Evolutionary conservation across 2,888 invertebrate genomes (phyloP).

Genomic region (Chymomyza caudatula): DNA sequence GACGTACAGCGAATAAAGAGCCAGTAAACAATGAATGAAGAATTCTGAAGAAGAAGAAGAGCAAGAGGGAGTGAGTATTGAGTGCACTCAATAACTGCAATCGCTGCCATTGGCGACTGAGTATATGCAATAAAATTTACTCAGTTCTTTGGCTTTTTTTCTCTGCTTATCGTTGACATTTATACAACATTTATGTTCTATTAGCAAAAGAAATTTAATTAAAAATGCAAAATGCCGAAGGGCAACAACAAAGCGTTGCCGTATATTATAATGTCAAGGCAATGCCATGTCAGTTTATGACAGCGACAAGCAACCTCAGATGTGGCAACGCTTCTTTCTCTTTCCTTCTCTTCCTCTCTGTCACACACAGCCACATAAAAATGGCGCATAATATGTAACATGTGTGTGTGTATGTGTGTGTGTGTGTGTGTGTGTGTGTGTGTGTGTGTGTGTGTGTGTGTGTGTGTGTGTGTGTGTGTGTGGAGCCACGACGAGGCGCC

Average conservation of each 20-base stretch:
- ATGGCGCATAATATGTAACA: no score
- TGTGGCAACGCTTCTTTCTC: not conserved
- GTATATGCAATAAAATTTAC: not conserved
- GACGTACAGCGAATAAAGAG: slow-evolving; percentile 2
- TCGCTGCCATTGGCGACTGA: slow-evolving; percentile 27
- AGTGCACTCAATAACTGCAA: slow-evolving; percentile 10
- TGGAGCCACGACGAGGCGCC: not conserved
- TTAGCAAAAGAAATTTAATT: slow-evolving; percentile 38
- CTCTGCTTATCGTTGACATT: not conserved
- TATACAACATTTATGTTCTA: slow-evolving; percentile 10
- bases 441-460: no score
- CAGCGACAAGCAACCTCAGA: not conserved
- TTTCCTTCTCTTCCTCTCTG: no score
- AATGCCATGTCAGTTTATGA: slow-evolving; percentile 60
- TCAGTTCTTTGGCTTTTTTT: not conserved
- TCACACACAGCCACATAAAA: not conserved
- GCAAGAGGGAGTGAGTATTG: not conserved
- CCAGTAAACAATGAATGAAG: not conserved
- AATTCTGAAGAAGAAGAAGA: not conserved
- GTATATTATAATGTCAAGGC: slow-evolving; percentile 52
- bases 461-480: no score
- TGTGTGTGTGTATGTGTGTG: no score
- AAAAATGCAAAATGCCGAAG: slow-evolving; percentile 14
- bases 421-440: no score
- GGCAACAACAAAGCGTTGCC: slow-evolving; percentile 24